phyloP scores from a whole-genome alignment of 2,797 vertebrate genomes.

The Sebastolobus alascanus region DNA sequence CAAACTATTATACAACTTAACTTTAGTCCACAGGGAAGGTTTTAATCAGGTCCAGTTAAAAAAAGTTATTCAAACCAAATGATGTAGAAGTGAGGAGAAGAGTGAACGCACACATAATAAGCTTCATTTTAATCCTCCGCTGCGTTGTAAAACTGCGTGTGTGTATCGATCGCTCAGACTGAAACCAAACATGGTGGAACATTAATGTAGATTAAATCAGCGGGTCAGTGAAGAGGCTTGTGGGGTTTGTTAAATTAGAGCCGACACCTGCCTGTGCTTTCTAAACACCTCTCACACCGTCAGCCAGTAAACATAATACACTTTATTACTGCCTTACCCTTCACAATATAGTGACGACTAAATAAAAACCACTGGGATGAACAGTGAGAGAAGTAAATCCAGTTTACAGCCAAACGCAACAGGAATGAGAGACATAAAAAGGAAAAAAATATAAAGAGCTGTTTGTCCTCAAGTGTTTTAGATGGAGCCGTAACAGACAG shows the following conservation, averaged over 20 bases:
- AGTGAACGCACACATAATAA: neutral
- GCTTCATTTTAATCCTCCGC: neutral
- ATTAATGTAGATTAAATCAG: slow-evolving; percentile 18
- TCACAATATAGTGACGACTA: slow-evolving; percentile 18
- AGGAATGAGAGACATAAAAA: slow-evolving; percentile 32
- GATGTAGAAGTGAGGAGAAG: neutral
- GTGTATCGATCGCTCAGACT: neutral
- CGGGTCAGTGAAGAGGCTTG: neutral
- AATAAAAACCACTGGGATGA: slow-evolving; percentile 48
- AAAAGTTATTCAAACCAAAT: neutral
- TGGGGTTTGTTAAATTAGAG: neutral
- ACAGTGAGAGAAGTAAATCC: slow-evolving; percentile 31
- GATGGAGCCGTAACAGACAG: slow-evolving; percentile 44
- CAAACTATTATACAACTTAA: neutral
- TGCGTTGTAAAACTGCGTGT: neutral
- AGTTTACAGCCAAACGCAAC: slow-evolving; percentile 61
- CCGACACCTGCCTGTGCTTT: slow-evolving; percentile 14
- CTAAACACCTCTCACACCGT: neutral
- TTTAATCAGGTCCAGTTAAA: neutral
- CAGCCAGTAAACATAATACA: slow-evolving; percentile 14
- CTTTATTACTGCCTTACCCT: slow-evolving; percentile 35
- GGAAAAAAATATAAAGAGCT: slow-evolving; percentile 16
- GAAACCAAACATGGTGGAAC: neutral
- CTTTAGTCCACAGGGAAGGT: neutral
- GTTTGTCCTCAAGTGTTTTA: slow-evolving; percentile 44